Evolutionary conservation across 2,113 vertebrate genomes (phyloP).

Genomic region (Leptodactylus fuscus): DNA sequence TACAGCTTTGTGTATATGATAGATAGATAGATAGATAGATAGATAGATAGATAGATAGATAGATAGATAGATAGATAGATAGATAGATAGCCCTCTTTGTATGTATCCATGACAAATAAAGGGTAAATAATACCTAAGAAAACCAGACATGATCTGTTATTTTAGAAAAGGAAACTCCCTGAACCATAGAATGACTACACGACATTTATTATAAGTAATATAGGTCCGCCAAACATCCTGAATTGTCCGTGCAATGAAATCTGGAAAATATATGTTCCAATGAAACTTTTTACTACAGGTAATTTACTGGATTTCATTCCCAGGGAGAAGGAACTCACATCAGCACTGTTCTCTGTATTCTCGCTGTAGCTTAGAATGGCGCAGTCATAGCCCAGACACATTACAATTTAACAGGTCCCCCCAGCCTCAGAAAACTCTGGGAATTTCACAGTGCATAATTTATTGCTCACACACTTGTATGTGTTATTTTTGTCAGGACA

Average conservation of each 20-base stretch:
- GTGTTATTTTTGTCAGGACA: conserved; percentile 50
- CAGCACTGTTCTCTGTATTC: conserved; percentile 2
- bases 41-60: too few relatives aligned
- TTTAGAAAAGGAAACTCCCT: not conserved
- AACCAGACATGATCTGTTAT: not conserved
- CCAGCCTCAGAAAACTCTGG: conserved; percentile 37
- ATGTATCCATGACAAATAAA: not conserved
- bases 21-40: too few relatives aligned
- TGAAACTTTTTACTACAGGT: conserved; percentile 50
- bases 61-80: too few relatives aligned
- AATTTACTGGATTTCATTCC: conserved; percentile 29
- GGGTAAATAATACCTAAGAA: not conserved
- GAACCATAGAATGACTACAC: not conserved
- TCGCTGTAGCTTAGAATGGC: not conserved
- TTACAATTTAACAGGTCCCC: conserved; percentile 46
- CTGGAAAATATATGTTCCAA: conserved; percentile 31
- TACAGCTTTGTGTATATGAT: too few relatives aligned
- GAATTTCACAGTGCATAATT: conserved; percentile 10
- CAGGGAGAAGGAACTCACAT: conserved; percentile 20
- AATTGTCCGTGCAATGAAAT: not conserved
- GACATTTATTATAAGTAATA: not conserved
- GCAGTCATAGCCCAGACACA: conserved; percentile 9
- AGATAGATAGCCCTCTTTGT: too few relatives aligned
- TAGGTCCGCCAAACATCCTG: not conserved
- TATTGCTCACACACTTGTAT: conserved; percentile 13